These are phyloP conservation scores for Tanytarsus gracilentus DNA, from an alignment of 2,888 invertebrate species.

Conservation along the genomic window DNA sequence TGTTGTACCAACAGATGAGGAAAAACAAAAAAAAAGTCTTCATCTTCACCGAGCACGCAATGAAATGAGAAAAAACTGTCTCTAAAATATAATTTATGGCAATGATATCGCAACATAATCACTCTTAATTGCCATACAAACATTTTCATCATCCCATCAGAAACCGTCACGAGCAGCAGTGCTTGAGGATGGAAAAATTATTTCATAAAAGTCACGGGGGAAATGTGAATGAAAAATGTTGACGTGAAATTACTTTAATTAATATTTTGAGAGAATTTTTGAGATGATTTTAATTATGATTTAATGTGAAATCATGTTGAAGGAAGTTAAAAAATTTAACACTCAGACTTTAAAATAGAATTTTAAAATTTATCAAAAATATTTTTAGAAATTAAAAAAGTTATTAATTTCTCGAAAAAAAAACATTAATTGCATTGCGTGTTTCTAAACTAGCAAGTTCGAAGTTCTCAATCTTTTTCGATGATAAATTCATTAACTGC, in stretches of 20 bases:
- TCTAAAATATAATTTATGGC: conserved; percentile 22
- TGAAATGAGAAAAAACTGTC: no score
- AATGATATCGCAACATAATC: conserved; percentile 23
- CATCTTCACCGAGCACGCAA: neutral
- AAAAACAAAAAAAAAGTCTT: neutral
- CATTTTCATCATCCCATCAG: conserved; percentile 16
- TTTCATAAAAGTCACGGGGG: neutral
- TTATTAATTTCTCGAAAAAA: no score
- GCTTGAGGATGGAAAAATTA: no score
- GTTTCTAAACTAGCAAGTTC: no score
- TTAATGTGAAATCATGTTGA: no score
- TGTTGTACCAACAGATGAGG: neutral
- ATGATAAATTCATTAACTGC: conserved; percentile 24
- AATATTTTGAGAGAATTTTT: no score
- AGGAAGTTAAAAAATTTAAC: no score
- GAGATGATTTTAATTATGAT: neutral
- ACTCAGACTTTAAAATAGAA: no score
- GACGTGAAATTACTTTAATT: conserved; percentile 16
- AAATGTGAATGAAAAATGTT: conserved; percentile 15
- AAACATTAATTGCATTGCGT: no score
- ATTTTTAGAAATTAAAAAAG: no score
- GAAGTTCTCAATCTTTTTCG: no score
- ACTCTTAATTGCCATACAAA: conserved; percentile 21
- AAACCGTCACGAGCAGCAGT: conserved; percentile 4
- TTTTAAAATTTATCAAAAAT: no score